Percentiles rank a stretch among this genome's conserved stretches.
Conservation (phyloP, 2,113 vertebrate genomes). For the Urocolius indicus region DNA sequence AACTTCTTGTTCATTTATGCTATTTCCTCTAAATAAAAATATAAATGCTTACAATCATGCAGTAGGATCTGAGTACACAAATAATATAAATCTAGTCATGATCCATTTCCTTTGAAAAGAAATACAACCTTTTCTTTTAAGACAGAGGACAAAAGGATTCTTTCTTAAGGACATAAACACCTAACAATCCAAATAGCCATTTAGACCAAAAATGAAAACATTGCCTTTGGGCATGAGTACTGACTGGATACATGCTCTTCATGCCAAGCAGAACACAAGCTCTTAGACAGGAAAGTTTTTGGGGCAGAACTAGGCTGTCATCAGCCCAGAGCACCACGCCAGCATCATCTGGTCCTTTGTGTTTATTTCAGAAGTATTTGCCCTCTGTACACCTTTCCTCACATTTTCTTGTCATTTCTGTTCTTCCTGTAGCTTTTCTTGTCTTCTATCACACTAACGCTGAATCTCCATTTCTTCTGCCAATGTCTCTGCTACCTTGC, state of each 20-base stretch:
- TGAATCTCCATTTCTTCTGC: neutral
- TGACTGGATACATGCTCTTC: neutral
- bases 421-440: neutral
- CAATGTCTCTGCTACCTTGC: neutral
- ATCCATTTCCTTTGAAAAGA: constrained; percentile 45
- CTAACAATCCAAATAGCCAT: neutral
- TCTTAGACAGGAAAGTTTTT: neutral
- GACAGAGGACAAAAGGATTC: neutral
- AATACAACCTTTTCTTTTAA: constrained; percentile 3
- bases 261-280: neutral
- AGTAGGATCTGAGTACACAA: neutral
- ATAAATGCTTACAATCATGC: neutral
- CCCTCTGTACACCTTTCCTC: neutral
- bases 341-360: neutral
- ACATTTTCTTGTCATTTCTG: neutral
- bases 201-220: neutral
- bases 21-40: constrained; percentile 61
- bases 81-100: constrained; percentile 45
- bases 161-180: constrained; percentile 7
- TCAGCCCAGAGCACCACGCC: neutral
- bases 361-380: neutral
- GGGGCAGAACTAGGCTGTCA: neutral
- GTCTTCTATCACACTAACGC: neutral
- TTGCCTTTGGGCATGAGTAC: neutral
- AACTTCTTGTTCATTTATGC: constrained; percentile 17